These are phyloP conservation scores for Calcarius lapponicus DNA, from an alignment of 2,797 vertebrate genomes.

Conservation along the genomic window DNA sequence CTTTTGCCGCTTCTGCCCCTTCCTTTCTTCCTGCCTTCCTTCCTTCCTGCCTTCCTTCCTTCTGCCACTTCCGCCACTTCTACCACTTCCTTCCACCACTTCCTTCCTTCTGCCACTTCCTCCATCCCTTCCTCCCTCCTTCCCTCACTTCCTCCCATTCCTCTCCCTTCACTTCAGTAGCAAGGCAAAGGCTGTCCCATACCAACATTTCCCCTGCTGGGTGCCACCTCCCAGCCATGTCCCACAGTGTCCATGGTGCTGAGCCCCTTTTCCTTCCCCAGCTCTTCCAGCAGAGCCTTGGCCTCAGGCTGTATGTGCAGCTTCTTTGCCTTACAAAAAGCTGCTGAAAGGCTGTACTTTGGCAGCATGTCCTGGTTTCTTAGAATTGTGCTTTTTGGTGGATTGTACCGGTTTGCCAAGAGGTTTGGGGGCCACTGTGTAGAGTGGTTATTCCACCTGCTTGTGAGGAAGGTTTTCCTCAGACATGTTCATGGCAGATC, in stretches of 20 bases:
- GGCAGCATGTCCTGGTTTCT: accelerated
- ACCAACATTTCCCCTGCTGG: background rate
- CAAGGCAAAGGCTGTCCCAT: background rate
- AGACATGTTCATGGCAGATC: background rate
- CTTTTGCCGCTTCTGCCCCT: too few species aligned
- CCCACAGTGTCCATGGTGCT: background rate
- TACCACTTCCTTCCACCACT: too few species aligned
- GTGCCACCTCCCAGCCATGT: background rate
- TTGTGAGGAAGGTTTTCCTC: background rate
- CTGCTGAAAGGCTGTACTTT: background rate
- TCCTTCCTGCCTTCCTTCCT: too few species aligned
- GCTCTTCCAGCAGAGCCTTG: background rate
- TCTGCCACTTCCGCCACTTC: too few species aligned
- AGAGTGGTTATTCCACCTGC: background rate
- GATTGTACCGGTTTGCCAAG: background rate
- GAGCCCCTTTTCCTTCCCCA: background rate
- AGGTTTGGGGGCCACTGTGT: accelerated
- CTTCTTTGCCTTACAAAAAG: background rate
- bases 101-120: too few species aligned
- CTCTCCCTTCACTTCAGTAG: background rate
- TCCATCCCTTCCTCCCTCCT: too few species aligned
- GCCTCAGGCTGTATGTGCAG: background rate
- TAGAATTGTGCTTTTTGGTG: background rate
- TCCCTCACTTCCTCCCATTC: too few species aligned
- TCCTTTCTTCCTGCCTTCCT: too few species aligned